Evolutionary conservation across 2,113 vertebrate species (phyloP).

Genomic region (Azemiops feae): DNA sequence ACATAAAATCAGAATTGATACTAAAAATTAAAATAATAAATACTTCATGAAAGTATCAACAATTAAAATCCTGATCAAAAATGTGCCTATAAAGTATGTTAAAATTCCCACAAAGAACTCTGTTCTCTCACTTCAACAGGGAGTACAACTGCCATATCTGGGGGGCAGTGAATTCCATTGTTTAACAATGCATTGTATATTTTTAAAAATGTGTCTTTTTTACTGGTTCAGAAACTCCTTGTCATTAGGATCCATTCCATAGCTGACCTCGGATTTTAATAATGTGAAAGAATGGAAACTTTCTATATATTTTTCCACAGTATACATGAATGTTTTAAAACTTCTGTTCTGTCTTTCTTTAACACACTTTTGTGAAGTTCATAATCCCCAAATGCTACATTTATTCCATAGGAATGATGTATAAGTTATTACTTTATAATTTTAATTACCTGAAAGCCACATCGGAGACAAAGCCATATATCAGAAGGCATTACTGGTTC

Average conservation of each 20-base stretch:
- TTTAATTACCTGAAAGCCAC: slow-evolving; percentile 88
- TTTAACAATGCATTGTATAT: not conserved
- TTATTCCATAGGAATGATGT: not conserved
- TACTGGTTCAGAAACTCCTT: not conserved
- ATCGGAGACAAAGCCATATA: slow-evolving; percentile 91
- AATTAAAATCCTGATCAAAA: not conserved
- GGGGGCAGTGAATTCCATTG: not conserved
- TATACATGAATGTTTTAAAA: not conserved
- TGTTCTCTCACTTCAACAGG: not conserved
- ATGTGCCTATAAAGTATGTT: not conserved
- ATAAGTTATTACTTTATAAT: rapidly evolving
- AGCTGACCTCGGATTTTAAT: not conserved
- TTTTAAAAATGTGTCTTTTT: not conserved
- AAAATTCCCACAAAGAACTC: not conserved
- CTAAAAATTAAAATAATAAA: not conserved
- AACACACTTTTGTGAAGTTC: not conserved
- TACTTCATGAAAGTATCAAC: not conserved
- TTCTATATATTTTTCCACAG: not conserved
- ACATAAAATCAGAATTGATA: not conserved
- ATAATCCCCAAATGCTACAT: not conserved
- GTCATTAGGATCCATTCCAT: not conserved
- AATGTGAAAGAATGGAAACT: not conserved
- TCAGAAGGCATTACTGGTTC: slow-evolving; percentile 76
- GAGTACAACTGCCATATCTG: not conserved
- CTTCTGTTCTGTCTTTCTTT: not conserved